These are phyloP conservation scores for Cephalotes varians DNA, from an alignment of 2,888 invertebrate species.

Conservation along the genomic window DNA sequence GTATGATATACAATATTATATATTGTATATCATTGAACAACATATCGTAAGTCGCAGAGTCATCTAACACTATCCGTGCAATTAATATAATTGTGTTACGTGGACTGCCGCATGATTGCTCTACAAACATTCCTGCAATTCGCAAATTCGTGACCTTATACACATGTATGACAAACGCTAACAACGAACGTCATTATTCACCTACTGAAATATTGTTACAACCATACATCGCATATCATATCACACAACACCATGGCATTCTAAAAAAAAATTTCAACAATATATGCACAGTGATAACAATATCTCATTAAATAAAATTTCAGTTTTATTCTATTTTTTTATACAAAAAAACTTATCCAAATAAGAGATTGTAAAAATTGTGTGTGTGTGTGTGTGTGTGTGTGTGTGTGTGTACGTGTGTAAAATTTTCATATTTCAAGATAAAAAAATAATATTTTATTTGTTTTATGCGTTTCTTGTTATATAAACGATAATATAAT, in stretches of 20 bases:
- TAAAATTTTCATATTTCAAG: neutral
- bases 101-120: neutral
- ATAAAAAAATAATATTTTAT: neutral
- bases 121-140: conserved; percentile 17
- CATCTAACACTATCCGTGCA: neutral
- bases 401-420: too few species aligned
- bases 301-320: neutral
- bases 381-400: too few species aligned
- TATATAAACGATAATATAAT: neutral
- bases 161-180: neutral
- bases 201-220: conserved; percentile 4
- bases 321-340: neutral
- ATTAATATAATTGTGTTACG: conserved; percentile 25
- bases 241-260: neutral
- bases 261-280: neutral
- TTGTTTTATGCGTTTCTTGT: neutral
- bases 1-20: neutral
- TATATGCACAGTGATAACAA: neutral
- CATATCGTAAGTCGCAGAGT: neutral
- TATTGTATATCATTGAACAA: neutral
- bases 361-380: neutral
- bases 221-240: neutral
- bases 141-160: neutral
- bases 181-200: conserved; percentile 10
- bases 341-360: neutral